Evolutionary conservation across 1,140 invertebrate genomes (phyloP), one percentile per base, ranked within the genome.

Genomic region (Ceratoteleas bidentatus): DNA sequence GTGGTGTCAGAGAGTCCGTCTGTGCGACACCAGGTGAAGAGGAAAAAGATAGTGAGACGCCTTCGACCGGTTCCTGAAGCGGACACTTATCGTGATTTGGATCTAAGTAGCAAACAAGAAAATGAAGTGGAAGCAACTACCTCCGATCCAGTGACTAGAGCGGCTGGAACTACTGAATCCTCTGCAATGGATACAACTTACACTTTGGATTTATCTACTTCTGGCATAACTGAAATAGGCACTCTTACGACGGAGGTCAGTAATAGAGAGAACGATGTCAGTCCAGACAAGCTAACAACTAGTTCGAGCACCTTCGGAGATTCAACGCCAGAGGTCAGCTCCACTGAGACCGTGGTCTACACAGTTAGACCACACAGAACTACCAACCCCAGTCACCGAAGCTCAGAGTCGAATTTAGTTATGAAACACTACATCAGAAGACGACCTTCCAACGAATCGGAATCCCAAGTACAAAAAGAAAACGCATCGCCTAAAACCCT

Each of bases 41-140:
- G 80, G 40, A 83, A 86, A 15, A 90, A 88, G 75, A 77, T 90
- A 50, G 75, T 89, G 16, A 87, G 79, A 78, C 86, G 89, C 6
- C 16, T 90, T 45, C 79, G 89, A 40, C 85, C 88, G 0, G 33
- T 79, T 54, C 9, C 14, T 6, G 57, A 74, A 10, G 57, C 33
- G 13, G 33, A 14, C 5, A 58, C n/a, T 9, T 15, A 6, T n/a
- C n/a, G n/a, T n/a, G n/a, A n/a, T n/a, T n/a, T n/a, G n/a, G 13
- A 66, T 53, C 34, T 56, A 15, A 34, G 4, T 50, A 49, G 32
- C 40, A 36, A 14, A 56, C 5, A 2, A 15, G 62, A 77, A 10
- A 58, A 84, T 32, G 53, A 73, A 65, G 14, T 68, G 6, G 0
- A 8, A 2, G 11, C 57, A 15, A 74, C 74, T 11, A 81, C 73